Conservation (phyloP, 2,113 vertebrate genomes). For the Montifringilla adamsi region DNA sequence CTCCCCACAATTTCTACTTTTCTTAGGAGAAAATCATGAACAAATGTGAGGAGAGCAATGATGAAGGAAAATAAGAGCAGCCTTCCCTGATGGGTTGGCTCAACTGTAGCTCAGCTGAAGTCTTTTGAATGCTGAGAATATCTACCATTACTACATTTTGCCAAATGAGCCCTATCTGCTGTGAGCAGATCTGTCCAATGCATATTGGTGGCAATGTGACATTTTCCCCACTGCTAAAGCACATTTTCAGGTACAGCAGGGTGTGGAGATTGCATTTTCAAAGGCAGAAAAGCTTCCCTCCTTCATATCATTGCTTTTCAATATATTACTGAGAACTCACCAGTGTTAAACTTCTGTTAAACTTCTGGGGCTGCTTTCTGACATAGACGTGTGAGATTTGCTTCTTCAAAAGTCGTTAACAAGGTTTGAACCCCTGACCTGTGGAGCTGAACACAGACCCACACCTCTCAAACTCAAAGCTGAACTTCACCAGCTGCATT, state of each 20-base stretch:
- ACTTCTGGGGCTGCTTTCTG: conserved; percentile 27
- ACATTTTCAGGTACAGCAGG: conserved; percentile 20
- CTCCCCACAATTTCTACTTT: background rate
- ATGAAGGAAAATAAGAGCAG: background rate
- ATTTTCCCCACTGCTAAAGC: background rate
- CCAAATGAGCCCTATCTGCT: background rate
- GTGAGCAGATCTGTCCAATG: background rate
- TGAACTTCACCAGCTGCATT: conserved; percentile 12
- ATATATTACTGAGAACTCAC: background rate
- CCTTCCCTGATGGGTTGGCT: background rate
- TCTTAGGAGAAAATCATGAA: background rate
- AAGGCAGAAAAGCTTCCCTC: background rate
- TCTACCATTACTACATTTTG: background rate
- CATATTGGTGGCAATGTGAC: background rate
- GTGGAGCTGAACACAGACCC: background rate
- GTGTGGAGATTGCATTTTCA: background rate
- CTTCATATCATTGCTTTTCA: background rate
- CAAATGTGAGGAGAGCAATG: background rate
- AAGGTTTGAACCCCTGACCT: conserved; percentile 57
- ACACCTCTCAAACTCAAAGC: conserved; percentile 55
- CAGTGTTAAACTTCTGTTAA: background rate
- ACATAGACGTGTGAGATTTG: background rate
- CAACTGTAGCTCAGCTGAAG: background rate
- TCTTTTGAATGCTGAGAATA: background rate
- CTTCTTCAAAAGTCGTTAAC: conserved; percentile 37